phyloP scores from a whole-genome alignment of 2,113 vertebrate species.

The Talpa occidentalis region DNA sequence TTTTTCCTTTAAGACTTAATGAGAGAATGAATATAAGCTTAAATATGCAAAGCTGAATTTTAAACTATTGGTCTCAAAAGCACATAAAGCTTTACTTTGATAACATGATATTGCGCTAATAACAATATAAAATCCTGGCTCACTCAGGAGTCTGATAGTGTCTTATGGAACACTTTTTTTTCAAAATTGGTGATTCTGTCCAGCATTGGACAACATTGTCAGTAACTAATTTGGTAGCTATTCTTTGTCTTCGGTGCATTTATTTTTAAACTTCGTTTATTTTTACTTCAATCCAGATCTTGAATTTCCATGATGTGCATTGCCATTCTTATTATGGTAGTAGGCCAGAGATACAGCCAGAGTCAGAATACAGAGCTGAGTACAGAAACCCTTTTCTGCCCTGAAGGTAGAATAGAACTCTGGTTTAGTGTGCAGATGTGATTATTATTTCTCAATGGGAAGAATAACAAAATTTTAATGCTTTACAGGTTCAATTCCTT shows the following conservation, averaged over 20 bases:
- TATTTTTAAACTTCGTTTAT: not conserved
- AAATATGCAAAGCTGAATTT: constrained; percentile 62
- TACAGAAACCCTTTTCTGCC: not conserved
- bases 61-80: constrained; percentile 55
- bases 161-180: constrained; percentile 42
- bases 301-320: constrained; percentile 42
- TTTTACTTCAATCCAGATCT: constrained; percentile 36
- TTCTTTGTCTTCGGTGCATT: not conserved
- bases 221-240: constrained; percentile 2
- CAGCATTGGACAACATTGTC: constrained; percentile 20
- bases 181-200: constrained; percentile 7
- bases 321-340: not conserved
- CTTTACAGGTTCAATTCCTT: constrained; percentile 13
- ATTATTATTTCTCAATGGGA: constrained; percentile 19
- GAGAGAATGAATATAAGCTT: constrained; percentile 40
- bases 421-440: not conserved
- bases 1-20: constrained; percentile 48
- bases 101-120: not conserved
- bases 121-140: constrained; percentile 32
- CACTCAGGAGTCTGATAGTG: not conserved
- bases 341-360: not conserved
- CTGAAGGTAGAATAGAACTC: not conserved
- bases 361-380: not conserved
- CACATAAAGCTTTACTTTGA: constrained; percentile 26
- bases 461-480: not conserved